phyloP scores from a whole-genome alignment of 2,113 vertebrate species.

The Phycodurus eques region DNA sequence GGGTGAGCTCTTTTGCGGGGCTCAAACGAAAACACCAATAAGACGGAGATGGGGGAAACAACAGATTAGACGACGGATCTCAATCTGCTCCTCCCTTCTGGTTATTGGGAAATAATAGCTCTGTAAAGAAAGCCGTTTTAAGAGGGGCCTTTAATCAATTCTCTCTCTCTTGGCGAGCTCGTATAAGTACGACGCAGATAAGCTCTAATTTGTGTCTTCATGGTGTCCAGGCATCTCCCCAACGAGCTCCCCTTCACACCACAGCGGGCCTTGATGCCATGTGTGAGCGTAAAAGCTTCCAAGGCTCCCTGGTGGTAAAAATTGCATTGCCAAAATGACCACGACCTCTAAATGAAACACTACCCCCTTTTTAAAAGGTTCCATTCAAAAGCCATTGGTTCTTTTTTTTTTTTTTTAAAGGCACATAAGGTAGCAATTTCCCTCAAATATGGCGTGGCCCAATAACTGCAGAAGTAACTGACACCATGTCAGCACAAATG shows the following conservation, averaged over 20 bases:
- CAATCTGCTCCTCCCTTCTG: conserved; percentile 62
- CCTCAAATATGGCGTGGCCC: conserved; percentile 64
- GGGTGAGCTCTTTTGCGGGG: conserved; percentile 58
- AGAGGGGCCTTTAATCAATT: conserved; percentile 77
- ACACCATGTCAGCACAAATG: conserved; percentile 54
- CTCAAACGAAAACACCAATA: conserved; percentile 73
- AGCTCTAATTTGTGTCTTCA: conserved; percentile 74
- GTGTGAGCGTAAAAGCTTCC: conserved; percentile 73
- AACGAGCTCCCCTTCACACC: conserved; percentile 67
- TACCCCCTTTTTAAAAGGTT: conserved; percentile 66
- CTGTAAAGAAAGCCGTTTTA: conserved; percentile 74
- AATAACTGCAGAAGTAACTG: conserved; percentile 65
- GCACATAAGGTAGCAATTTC: conserved; percentile 71
- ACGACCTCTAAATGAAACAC: conserved; percentile 73
- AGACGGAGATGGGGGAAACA: conserved; percentile 65
- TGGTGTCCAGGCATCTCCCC: conserved; percentile 71
- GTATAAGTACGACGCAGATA: conserved; percentile 52
- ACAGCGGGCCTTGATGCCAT: conserved; percentile 75
- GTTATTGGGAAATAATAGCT: conserved; percentile 77
- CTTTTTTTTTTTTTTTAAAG: conserved; percentile 53
- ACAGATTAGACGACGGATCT: conserved; percentile 70
- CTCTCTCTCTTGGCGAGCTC: conserved; percentile 58
- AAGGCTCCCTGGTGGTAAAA: conserved; percentile 68
- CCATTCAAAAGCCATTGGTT: conserved; percentile 58
- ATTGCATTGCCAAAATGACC: conserved; percentile 69